A percentile compares a stretch with the other conserved stretches of the same genome.
Conservation (phyloP, 2,113 vertebrate genomes). For the Mungos mungo region DNA sequence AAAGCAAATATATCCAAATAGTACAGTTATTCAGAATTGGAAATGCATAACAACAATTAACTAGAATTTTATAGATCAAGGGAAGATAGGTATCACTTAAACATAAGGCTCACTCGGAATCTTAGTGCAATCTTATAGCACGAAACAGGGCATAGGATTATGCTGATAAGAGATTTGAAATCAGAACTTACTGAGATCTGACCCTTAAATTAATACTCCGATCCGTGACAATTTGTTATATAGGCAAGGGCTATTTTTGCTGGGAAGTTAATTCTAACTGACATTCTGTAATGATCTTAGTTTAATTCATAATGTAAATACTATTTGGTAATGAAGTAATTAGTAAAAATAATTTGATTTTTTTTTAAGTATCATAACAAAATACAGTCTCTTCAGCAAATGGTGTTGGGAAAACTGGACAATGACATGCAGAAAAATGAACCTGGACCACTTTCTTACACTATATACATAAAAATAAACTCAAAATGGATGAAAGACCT, state of each 20-base stretch:
- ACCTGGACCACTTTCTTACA: too few relatives aligned
- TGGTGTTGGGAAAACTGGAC: too few relatives aligned
- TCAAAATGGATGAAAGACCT: too few relatives aligned
- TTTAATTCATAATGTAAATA: background rate
- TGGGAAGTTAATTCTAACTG: background rate
- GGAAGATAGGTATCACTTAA: background rate
- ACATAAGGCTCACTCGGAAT: background rate
- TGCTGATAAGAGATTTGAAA: background rate
- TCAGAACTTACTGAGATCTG: background rate
- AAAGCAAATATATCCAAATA: background rate
- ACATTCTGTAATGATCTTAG: background rate
- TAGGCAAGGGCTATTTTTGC: background rate
- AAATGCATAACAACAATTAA: background rate
- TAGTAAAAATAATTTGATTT: background rate
- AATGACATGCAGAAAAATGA: too few relatives aligned
- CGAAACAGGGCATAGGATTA: background rate
- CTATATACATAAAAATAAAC: too few relatives aligned
- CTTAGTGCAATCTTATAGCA: background rate
- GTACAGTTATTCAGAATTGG: background rate
- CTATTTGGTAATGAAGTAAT: background rate
- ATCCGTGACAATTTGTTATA: background rate
- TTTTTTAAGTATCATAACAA: background rate
- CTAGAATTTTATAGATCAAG: background rate
- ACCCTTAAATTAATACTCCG: background rate
- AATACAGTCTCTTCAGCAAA: too few relatives aligned